Percentiles rank a stretch among this genome's conserved stretches.
Evolutionary conservation across 2,797 vertebrate genomes (phyloP).

Genomic region (Pipistrellus kuhlii): DNA sequence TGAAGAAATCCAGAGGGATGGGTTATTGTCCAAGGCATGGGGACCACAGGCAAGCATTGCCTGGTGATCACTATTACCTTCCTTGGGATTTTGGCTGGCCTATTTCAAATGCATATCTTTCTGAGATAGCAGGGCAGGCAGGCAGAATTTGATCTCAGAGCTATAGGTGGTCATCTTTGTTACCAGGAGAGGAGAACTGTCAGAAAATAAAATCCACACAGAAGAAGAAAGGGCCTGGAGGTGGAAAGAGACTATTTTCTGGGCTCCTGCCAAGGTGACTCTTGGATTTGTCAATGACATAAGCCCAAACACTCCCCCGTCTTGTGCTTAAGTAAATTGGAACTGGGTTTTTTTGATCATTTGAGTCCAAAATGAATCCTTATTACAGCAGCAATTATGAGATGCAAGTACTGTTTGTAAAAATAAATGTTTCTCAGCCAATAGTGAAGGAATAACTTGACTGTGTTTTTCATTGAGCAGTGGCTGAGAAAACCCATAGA

Average conservation of each 20-base stretch:
- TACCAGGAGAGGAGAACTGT: background rate
- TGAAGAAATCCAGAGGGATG: slow-evolving; percentile 25
- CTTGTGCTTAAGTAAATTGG: slow-evolving; percentile 35
- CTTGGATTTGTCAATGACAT: slow-evolving; percentile 45
- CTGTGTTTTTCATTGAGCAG: slow-evolving; percentile 31
- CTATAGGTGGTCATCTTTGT: background rate
- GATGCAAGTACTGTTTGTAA: slow-evolving; percentile 37
- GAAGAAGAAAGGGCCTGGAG: slow-evolving; percentile 19
- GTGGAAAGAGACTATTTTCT: slow-evolving; percentile 32
- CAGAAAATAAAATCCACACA: slow-evolving; percentile 12
- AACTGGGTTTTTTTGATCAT: slow-evolving; percentile 7
- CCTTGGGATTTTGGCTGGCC: background rate
- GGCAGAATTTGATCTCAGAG: slow-evolving; percentile 35
- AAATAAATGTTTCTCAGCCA: slow-evolving; percentile 43
- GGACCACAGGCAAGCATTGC: background rate
- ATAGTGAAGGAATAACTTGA: slow-evolving; percentile 46
- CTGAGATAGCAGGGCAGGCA: background rate
- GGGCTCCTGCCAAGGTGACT: background rate
- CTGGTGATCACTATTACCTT: background rate
- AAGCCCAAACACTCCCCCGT: background rate
- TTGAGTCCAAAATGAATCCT: background rate
- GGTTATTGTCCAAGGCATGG: background rate
- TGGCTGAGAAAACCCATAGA: slow-evolving; percentile 23
- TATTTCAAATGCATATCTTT: background rate
- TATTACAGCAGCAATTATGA: slow-evolving; percentile 42